Percentiles rank a stretch among this genome's conserved stretches.
These are phyloP conservation scores for Acyrthosiphon pisum DNA, from an alignment of 1,140 invertebrate genomes.

Conservation along the genomic window DNA sequence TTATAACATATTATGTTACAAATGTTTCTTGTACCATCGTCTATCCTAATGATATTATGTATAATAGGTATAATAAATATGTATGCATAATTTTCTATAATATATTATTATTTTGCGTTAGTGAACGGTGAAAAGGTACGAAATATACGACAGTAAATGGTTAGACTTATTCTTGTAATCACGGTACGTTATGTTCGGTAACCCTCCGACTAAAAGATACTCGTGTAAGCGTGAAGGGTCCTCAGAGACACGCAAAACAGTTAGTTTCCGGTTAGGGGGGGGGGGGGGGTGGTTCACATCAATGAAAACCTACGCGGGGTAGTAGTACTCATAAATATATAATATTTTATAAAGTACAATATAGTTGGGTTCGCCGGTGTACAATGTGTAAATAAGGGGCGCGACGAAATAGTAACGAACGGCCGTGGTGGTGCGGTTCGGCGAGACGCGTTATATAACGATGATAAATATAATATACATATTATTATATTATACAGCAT, in stretches of 20 bases:
- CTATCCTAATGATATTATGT: background rate
- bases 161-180: conserved; percentile 7
- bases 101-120: background rate
- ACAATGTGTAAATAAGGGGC: background rate
- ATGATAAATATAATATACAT: background rate
- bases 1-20: background rate
- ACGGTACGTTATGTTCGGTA: background rate
- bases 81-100: too few species aligned
- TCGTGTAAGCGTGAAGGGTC: background rate
- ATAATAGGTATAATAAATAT: too few species aligned
- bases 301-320: background rate
- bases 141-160: background rate
- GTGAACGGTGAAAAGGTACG: background rate
- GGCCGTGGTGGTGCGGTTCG: background rate
- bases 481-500: background rate
- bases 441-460: background rate
- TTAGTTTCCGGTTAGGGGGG: background rate
- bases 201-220: background rate
- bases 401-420: background rate
- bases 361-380: background rate
- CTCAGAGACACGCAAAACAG: background rate
- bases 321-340: background rate
- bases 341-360: conserved; percentile 19
- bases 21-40: background rate
- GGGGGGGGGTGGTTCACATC: background rate